Conservation (phyloP, 2,113 vertebrate species). For the Chauna torquata region DNA sequence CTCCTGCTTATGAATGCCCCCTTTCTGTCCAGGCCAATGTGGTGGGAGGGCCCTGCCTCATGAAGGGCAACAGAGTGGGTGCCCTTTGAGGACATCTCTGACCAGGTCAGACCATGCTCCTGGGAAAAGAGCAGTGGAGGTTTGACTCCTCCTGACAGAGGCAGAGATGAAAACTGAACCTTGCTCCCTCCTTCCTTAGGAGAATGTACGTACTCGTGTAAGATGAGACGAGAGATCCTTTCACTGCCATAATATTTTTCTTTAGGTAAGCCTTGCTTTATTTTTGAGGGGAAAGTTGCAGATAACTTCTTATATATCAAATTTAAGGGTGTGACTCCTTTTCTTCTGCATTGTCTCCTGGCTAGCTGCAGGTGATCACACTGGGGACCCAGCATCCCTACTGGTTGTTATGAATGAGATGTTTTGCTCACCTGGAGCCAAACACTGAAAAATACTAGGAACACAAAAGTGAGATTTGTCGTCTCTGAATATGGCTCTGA, state of each 20-base stretch:
- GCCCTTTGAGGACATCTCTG: not conserved
- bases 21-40: not conserved
- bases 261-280: not conserved
- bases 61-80: accelerated
- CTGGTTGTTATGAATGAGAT: not conserved
- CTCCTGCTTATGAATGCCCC: not conserved
- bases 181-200: not conserved
- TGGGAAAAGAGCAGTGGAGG: not conserved
- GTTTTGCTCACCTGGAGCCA: not conserved
- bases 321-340: not conserved
- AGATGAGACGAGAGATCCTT: not conserved
- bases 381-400: not conserved
- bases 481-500: not conserved
- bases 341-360: not conserved
- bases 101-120: not conserved
- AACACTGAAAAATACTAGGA: not conserved
- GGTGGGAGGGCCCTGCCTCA: not conserved
- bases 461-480: not conserved
- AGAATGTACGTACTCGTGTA: not conserved
- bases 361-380: not conserved
- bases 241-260: not conserved
- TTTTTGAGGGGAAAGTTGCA: not conserved
- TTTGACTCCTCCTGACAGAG: not conserved
- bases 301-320: not conserved
- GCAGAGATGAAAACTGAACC: not conserved